phyloP scores from a whole-genome alignment of 2,888 invertebrate species.

The Thymelicus lineola region DNA sequence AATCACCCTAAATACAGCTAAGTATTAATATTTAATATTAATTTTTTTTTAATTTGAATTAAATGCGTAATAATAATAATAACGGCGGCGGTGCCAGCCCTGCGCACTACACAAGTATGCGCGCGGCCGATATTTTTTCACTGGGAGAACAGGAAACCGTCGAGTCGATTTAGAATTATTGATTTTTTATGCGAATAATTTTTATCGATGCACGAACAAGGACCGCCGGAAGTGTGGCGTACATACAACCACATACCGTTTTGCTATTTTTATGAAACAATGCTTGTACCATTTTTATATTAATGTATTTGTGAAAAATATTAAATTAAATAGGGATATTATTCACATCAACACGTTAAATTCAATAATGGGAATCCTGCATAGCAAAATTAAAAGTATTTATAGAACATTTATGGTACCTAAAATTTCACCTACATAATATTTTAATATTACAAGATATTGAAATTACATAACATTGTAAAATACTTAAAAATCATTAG shows the following conservation, averaged over 20 bases:
- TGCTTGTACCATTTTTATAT: neutral
- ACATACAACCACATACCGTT: neutral
- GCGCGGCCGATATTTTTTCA: conserved; percentile 82
- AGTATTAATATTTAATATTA: too few species aligned
- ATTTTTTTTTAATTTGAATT: neutral
- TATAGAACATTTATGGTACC: too few species aligned
- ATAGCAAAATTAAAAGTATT: too few species aligned
- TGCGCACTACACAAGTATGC: conserved; percentile 68
- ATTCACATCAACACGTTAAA: too few species aligned
- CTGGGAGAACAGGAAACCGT: conserved; percentile 56
- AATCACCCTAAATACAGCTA: too few species aligned
- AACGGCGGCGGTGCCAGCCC: conserved; percentile 64
- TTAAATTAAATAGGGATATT: too few species aligned
- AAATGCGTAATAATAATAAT: conserved; percentile 61
- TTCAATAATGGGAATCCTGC: too few species aligned
- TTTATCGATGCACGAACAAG: conserved; percentile 38
- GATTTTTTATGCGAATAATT: conserved; percentile 43
- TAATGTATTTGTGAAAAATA: neutral
- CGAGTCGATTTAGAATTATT: conserved; percentile 59
- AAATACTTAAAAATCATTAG: conserved; percentile 33
- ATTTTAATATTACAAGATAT: too few species aligned
- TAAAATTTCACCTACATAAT: too few species aligned
- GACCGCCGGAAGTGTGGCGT: conserved; percentile 29
- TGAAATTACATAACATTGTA: too few species aligned
- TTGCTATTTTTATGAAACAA: conserved; percentile 14